Conservation (phyloP, 2,888 invertebrate genomes). For the Tetheella fluctuosa region DNA sequence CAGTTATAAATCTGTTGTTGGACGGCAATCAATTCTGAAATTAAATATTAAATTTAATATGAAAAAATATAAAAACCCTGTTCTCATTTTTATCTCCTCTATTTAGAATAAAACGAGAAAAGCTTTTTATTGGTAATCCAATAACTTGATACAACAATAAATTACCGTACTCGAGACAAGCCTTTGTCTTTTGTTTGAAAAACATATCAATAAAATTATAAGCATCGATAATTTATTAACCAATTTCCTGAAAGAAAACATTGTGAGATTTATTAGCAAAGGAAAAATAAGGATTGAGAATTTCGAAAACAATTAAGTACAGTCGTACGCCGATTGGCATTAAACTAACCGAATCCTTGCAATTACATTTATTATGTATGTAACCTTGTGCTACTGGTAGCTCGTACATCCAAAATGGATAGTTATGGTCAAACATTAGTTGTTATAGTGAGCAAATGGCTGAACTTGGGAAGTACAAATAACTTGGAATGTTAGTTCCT, state of each 20-base stretch:
- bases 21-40: no score
- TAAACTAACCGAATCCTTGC: neutral
- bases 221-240: constrained; percentile 2
- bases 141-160: neutral
- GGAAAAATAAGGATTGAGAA: constrained; percentile 4
- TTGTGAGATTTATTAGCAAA: constrained; percentile 3
- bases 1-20: no score
- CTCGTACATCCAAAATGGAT: constrained; percentile 18
- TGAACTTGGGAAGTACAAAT: constrained; percentile 38
- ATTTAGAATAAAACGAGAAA: neutral
- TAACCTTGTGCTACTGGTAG: constrained; percentile 6
- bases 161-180: constrained; percentile 1
- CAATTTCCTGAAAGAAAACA: neutral
- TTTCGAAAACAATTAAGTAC: constrained; percentile 10
- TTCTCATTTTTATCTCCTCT: no score
- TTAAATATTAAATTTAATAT: neutral
- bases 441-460: constrained; percentile 45
- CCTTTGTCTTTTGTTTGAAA: neutral
- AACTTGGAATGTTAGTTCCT: neutral
- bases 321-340: constrained; percentile 6
- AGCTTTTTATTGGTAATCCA: neutral
- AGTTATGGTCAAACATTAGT: constrained; percentile 48
- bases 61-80: no score
- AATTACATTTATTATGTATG: constrained; percentile 13
- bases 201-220: neutral